These are phyloP conservation scores for Anthophora plumipes DNA, from an alignment of 2,888 invertebrate species.

Conservation along the genomic window DNA sequence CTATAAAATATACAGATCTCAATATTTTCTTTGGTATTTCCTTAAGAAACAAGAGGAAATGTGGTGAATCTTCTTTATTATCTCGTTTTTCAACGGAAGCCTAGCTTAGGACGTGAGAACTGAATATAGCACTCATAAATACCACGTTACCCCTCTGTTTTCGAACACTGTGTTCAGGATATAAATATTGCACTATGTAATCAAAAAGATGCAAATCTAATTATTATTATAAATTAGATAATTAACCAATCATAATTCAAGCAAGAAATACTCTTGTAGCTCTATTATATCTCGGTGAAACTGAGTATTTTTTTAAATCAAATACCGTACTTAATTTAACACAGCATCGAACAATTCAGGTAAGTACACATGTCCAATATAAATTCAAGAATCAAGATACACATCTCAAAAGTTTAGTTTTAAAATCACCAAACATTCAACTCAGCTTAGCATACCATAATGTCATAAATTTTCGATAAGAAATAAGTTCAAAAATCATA, in stretches of 20 bases:
- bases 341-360: too few species aligned
- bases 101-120: not conserved
- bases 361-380: too few species aligned
- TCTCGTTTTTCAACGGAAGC: not conserved
- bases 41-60: not conserved
- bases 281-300: not conserved
- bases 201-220: not conserved
- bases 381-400: too few species aligned
- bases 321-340: too few species aligned
- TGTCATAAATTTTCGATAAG: too few species aligned
- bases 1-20: not conserved
- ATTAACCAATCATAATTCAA: not conserved
- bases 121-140: constrained; percentile 3
- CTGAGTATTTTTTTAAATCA: too few species aligned
- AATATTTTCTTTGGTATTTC: not conserved
- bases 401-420: too few species aligned
- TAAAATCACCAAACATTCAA: too few species aligned
- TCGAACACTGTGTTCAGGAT: not conserved
- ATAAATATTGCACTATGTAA: not conserved
- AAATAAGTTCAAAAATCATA: too few species aligned
- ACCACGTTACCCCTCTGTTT: not conserved
- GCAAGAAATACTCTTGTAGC: not conserved
- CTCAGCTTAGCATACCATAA: too few species aligned
- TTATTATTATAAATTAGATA: not conserved
- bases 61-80: not conserved